Evolutionary conservation across 2,888 invertebrate species (phyloP), one percentile per base, ranked within the genome.

Genomic region (Acrobasis suavella): DNA sequence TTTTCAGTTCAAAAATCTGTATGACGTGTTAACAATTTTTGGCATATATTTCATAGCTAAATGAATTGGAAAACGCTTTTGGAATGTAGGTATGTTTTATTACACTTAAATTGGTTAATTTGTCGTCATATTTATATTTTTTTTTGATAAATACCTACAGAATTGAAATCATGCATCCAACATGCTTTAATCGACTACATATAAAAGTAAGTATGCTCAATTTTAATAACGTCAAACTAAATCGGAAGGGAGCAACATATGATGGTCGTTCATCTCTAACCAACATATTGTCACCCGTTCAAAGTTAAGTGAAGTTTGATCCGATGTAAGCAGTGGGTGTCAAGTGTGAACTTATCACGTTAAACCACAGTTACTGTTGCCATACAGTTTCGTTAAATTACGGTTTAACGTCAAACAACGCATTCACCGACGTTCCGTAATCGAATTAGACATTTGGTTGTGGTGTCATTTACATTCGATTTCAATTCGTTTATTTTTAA

Each of bases 311-410:
- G 10, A 56, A 56, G 56, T 22, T 42, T 56, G 56, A 56, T 56
- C 17, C 38, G 56, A 9, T 56, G 56, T 56, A 56, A 42, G 42
- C 17, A 14, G 56, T 56, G 56, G 56, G 56, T 56, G 56, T 56
- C 22, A 56, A 56, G 17, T 56, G 56, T 56, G 39, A 56, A 42
- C 56, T 56, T 56, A 42, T 46, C 17, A 8, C 16, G 22, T 22
- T 52, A 22, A 56, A 14, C 32, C 32, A 32, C 42, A 56, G 22
- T 17, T 42, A 56, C 56, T 22, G 56, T 56, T 17, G 9, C 38
- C 56, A n/a, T n/a, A 52, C 54, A 54, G 54, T 54, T 54, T 56
- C 14, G 16, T 56, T 56, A 56, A 56, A 56, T 42, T 56, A 56
- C 56, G 56, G 17, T 46, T 55, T 39, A 39, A 39, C 10, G 16